phyloP scores from a whole-genome alignment of 2,797 vertebrate genomes.

The Micrastur ruficollis region DNA sequence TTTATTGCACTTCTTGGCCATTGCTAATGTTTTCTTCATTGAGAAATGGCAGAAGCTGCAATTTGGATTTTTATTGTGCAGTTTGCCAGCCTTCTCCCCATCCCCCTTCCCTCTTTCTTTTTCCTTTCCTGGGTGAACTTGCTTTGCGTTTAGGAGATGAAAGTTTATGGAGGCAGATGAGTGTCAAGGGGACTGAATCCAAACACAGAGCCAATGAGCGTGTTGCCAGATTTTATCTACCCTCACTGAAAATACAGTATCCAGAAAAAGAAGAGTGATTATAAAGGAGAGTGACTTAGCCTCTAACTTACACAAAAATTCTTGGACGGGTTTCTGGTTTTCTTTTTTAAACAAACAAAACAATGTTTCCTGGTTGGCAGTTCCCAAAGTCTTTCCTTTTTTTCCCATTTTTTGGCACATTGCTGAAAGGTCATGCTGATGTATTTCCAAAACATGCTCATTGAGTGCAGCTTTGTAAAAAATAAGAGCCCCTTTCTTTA shows the following conservation, averaged over 20 bases:
- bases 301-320: constrained; percentile 71
- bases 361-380: constrained; percentile 71
- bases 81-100: constrained; percentile 10
- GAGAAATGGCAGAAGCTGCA: constrained; percentile 71
- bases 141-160: constrained; percentile 67
- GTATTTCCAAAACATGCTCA: constrained; percentile 64
- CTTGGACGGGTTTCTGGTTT: constrained; percentile 62
- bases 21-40: constrained; percentile 75
- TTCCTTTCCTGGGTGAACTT: constrained; percentile 72
- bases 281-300: constrained; percentile 66
- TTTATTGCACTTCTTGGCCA: constrained; percentile 68
- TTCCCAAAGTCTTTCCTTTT: constrained; percentile 66
- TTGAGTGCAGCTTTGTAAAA: constrained; percentile 48
- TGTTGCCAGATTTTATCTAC: constrained; percentile 68
- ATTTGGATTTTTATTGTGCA: constrained; percentile 70
- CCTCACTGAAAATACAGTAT: constrained; percentile 65
- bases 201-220: constrained; percentile 50
- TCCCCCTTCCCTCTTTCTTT: not conserved
- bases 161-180: constrained; percentile 69
- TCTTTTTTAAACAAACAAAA: constrained; percentile 75
- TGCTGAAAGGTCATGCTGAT: constrained; percentile 52
- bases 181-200: constrained; percentile 58
- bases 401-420: constrained; percentile 61
- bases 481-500: constrained; percentile 45
- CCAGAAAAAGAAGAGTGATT: constrained; percentile 65